Evolutionary conservation across 2,888 invertebrate species (phyloP).

Genomic region (Holacanthella duospinosa): DNA sequence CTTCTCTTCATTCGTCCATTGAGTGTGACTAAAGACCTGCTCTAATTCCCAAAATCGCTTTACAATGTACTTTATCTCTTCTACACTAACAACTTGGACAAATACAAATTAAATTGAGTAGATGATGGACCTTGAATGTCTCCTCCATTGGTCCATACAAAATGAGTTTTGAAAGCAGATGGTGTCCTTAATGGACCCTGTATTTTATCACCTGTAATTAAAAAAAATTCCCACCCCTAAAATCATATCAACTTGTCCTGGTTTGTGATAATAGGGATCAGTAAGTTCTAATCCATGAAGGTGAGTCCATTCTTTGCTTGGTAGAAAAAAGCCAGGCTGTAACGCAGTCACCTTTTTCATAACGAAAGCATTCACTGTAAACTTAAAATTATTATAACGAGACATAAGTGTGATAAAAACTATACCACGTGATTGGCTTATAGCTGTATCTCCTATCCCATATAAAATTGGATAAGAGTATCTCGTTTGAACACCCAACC

Average conservation of each 20-base stretch:
- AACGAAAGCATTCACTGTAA: background rate
- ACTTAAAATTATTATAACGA: background rate
- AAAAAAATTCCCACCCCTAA: background rate
- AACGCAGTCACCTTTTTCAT: background rate
- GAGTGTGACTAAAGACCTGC: background rate
- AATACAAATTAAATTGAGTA: background rate
- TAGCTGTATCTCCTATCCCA: background rate
- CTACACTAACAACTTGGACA: background rate
- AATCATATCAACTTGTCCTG: background rate
- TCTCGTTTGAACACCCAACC: background rate
- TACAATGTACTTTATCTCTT: background rate
- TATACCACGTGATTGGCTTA: background rate
- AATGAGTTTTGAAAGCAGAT: background rate
- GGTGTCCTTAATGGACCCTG: background rate
- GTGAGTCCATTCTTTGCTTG: background rate
- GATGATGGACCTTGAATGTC: background rate
- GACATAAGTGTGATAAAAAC: background rate
- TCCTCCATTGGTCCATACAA: background rate
- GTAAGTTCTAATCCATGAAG: background rate
- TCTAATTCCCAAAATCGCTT: slow-evolving; percentile 18
- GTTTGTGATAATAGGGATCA: background rate
- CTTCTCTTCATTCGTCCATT: slow-evolving; percentile 13
- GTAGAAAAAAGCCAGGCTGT: background rate
- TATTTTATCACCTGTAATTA: background rate
- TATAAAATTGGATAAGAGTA: background rate